Evolutionary conservation across 2,797 vertebrate species (phyloP).

Genomic region (Gobio occitaniae): DNA sequence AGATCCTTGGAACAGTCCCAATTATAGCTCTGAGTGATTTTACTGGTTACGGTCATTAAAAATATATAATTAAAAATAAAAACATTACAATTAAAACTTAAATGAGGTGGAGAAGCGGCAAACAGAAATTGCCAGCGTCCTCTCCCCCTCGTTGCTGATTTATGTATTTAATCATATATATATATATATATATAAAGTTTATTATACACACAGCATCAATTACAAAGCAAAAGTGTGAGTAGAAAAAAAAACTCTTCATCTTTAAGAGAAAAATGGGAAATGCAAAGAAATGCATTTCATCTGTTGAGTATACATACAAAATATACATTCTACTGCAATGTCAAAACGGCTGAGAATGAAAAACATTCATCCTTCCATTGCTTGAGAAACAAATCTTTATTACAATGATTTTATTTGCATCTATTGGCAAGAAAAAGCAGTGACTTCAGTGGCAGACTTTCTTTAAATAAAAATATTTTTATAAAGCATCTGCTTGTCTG

Average conservation of each 20-base stretch:
- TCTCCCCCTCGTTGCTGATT: too few species aligned
- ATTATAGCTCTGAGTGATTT: too few species aligned
- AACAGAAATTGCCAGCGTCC: too few species aligned
- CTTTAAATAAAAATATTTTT: neutral
- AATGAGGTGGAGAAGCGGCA: too few species aligned
- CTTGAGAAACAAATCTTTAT: constrained; percentile 48
- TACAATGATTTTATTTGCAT: constrained; percentile 76
- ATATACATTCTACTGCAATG: neutral
- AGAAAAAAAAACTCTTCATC: too few species aligned
- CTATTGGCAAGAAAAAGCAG: constrained; percentile 55
- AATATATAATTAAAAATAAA: too few species aligned
- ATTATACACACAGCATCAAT: neutral
- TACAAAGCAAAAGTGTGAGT: neutral
- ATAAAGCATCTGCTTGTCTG: constrained; percentile 18
- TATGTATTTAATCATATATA: too few species aligned
- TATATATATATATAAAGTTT: too few species aligned
- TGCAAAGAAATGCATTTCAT: neutral
- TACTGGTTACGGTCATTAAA: too few species aligned
- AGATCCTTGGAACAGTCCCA: too few species aligned
- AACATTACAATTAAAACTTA: too few species aligned
- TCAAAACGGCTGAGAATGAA: neutral
- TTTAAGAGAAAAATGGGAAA: neutral
- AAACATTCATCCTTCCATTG: neutral
- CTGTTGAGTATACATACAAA: neutral
- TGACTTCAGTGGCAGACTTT: neutral